Evolutionary conservation across 2,888 invertebrate species (phyloP).

Genomic region (Hipparchia sbordonii): DNA sequence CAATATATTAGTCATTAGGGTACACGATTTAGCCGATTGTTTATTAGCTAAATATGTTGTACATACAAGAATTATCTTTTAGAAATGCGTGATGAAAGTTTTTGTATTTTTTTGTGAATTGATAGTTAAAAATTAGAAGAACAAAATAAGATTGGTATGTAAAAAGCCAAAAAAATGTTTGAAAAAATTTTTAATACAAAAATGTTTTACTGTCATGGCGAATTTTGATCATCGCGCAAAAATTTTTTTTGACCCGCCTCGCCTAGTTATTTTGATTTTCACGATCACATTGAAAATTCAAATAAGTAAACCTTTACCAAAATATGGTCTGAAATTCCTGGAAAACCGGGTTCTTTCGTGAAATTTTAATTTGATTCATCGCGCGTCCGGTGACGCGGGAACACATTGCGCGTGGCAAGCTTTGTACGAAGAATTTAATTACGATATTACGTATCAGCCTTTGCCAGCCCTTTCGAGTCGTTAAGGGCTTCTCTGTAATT

Average conservation of each 20-base stretch:
- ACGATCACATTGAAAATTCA: too few species aligned
- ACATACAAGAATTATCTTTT: not conserved
- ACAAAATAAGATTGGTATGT: too few species aligned
- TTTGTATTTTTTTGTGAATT: too few species aligned
- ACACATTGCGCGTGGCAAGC: not conserved
- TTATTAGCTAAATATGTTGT: not conserved
- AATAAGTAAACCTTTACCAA: too few species aligned
- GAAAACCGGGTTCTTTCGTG: not conserved
- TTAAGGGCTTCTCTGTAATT: constrained; percentile 4
- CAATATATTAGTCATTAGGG: constrained; percentile 14
- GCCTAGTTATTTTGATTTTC: too few species aligned
- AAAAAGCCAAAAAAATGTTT: too few species aligned
- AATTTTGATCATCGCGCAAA: too few species aligned
- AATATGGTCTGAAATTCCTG: not conserved
- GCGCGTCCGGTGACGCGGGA: not conserved
- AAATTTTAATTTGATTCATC: constrained; percentile 13
- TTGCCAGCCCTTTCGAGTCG: not conserved
- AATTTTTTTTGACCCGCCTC: too few species aligned
- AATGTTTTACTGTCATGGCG: too few species aligned
- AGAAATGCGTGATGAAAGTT: too few species aligned
- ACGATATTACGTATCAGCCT: not conserved
- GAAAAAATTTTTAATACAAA: too few species aligned
- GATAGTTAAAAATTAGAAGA: too few species aligned
- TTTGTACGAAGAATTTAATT: constrained; percentile 7
- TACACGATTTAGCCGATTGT: not conserved